These are phyloP conservation scores for Xanthia togata DNA, from an alignment of 2,888 invertebrate genomes.

Conservation along the genomic window DNA sequence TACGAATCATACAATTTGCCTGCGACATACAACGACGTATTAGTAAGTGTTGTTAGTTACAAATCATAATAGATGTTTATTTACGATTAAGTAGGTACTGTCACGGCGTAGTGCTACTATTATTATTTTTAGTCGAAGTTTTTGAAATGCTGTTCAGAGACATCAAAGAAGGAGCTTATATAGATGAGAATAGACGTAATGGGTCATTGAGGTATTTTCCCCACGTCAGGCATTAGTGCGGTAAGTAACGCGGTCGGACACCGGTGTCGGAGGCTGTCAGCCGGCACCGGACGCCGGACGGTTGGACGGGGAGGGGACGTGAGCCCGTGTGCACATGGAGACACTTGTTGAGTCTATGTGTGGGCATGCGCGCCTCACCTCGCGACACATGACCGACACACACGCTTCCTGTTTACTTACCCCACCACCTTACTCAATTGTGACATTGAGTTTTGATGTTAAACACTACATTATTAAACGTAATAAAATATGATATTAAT, in stretches of 20 bases:
- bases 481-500: conserved; percentile 24
- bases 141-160: conserved; percentile 36
- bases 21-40: not conserved
- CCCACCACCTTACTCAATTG: conserved; percentile 25
- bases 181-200: conserved; percentile 40
- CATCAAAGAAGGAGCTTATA: conserved; percentile 36
- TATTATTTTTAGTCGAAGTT: conserved; percentile 27
- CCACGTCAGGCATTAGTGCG: conserved; percentile 57
- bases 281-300: conserved; percentile 4
- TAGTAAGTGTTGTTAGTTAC: conserved; percentile 25
- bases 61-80: conserved; percentile 32
- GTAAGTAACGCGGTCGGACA: conserved; percentile 70
- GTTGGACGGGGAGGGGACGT: conserved; percentile 36
- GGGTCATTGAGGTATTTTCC: conserved; percentile 46
- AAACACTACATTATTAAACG: conserved; percentile 25
- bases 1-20: no score
- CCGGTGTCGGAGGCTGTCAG: conserved; percentile 58
- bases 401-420: conserved; percentile 51
- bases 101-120: not conserved
- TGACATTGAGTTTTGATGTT: conserved; percentile 38
- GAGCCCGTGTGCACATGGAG: conserved; percentile 81
- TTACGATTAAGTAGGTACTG: conserved; percentile 12
- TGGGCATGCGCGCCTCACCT: conserved; percentile 79
- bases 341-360: conserved; percentile 86
- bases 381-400: conserved; percentile 60